phyloP scores from a whole-genome alignment of 2,888 invertebrate genomes.

The Eulithis testata region DNA sequence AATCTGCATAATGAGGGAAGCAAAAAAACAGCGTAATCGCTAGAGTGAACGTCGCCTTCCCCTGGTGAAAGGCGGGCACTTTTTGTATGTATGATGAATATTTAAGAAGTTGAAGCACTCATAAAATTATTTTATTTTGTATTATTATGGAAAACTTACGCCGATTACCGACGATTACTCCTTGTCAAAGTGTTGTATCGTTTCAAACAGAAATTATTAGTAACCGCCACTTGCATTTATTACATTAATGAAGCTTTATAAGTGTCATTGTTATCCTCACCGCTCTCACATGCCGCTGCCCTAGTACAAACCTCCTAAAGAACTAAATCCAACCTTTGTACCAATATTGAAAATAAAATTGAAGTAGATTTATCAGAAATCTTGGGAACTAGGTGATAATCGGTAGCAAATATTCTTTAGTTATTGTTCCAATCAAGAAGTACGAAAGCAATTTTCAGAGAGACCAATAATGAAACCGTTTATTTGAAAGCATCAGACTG shows the following conservation, averaged over 20 bases:
- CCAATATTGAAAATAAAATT: too few species aligned
- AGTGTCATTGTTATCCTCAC: too few species aligned
- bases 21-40: constrained; percentile 79
- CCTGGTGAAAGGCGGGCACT: constrained; percentile 73
- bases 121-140: constrained; percentile 59
- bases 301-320: too few species aligned
- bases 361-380: too few species aligned
- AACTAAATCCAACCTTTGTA: too few species aligned
- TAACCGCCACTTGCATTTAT: constrained; percentile 48
- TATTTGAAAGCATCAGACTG: constrained; percentile 36
- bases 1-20: constrained; percentile 84
- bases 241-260: constrained; percentile 34
- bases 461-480: constrained; percentile 31
- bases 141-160: constrained; percentile 65
- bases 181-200: constrained; percentile 68
- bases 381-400: too few species aligned
- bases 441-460: constrained; percentile 22
- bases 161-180: constrained; percentile 69
- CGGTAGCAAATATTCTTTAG: too few species aligned
- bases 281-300: too few species aligned
- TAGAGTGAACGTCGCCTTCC: constrained; percentile 77
- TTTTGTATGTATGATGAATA: constrained; percentile 73
- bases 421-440: too few species aligned
- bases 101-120: constrained; percentile 60
- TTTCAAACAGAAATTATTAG: constrained; percentile 48